Conservation (phyloP, 2,888 invertebrate genomes). For the Metellina segmentata region DNA sequence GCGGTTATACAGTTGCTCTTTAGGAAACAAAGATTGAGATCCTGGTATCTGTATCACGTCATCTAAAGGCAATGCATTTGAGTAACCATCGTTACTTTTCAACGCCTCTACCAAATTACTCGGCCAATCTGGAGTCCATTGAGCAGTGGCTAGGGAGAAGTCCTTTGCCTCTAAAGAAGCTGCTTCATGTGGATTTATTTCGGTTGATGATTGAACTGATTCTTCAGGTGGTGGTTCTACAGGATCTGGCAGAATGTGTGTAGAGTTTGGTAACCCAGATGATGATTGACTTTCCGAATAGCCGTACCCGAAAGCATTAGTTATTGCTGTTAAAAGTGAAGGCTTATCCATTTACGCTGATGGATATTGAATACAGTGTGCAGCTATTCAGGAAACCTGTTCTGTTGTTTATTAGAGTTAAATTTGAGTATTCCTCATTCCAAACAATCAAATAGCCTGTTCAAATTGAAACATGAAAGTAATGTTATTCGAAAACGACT, state of each 20-base stretch:
- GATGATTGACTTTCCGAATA: background rate
- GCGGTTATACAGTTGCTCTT: too few relatives aligned
- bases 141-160: background rate
- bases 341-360: background rate
- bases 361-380: too few relatives aligned
- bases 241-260: too few relatives aligned
- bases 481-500: too few relatives aligned
- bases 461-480: too few relatives aligned
- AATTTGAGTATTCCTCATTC: too few relatives aligned
- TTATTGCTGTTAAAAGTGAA: background rate
- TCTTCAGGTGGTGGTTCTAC: background rate
- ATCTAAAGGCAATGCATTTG: too few relatives aligned
- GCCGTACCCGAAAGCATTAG: background rate
- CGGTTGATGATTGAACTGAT: background rate
- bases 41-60: too few relatives aligned
- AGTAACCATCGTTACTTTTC: background rate
- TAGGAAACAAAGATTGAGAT: too few relatives aligned
- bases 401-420: too few relatives aligned
- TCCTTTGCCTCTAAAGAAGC: background rate
- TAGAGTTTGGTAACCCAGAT: background rate
- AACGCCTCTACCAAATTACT: background rate
- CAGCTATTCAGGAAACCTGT: too few relatives aligned
- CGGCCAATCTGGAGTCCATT: background rate
- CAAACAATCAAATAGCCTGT: too few relatives aligned
- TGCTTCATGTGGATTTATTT: background rate